Evolutionary conservation across 1,140 invertebrate genomes (phyloP), one percentile per base, ranked within the genome.

Genomic region (Hypothenemus hampei): DNA sequence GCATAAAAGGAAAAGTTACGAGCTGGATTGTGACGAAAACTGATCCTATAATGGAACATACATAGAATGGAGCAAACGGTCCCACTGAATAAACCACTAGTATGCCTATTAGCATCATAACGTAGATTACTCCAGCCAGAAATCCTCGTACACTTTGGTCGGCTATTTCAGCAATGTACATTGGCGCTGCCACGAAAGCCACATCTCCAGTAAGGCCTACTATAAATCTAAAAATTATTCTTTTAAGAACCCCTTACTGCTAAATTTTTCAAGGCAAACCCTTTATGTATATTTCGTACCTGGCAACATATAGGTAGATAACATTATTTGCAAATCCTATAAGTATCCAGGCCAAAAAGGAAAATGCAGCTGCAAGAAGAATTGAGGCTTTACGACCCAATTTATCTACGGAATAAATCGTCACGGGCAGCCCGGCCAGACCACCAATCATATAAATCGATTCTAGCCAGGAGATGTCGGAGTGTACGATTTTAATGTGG

Each of bases 381-480:
- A 86, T 75, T 0, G 80, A 75, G 6, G 65, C 65, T 64, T 82
- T 85, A 2, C 86, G 68, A 1, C 86, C 86, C 26, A 81, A 59
- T 61, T 73, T 77, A 61, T 87, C 82, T 2, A 85, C 75, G 7
- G 76, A 58, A 47, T 62, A 67, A 13, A 75, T 60, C 26, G 74
- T 76, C 7, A 80, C 75, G 6, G 79, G 69, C 0, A 82, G 80
- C 3, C 81, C 81, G 0, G 74, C 60, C 29, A 84, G 74, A 1
- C 78, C 82, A 1, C 82, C 81, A 18, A 86, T 67, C 5, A 81
- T 77, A 33, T 81, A 71, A 3, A 85, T 59, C 0, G 80, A 80
- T 19, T 80, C 76, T 18, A 85, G 69, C 83, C 82, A 86, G 0
- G 80, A 78, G n/a, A 70, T 65, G 63, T 72, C 55, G 2, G 69